phyloP scores from a whole-genome alignment of 2,113 vertebrate genomes.

The Lamprotornis superbus region DNA sequence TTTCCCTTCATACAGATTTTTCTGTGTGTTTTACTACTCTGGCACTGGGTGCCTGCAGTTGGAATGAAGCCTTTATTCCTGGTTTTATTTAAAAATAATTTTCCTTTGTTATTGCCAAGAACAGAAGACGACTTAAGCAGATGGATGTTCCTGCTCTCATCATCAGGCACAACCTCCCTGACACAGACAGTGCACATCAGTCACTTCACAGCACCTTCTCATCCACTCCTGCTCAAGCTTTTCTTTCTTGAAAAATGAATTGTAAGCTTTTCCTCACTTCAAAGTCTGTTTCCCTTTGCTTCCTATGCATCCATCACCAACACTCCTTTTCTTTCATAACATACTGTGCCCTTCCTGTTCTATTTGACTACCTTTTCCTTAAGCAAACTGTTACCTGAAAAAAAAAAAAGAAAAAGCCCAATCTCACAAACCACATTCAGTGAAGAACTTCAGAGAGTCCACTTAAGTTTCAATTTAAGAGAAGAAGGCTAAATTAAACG shows the following conservation, averaged over 20 bases:
- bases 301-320: neutral
- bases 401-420: neutral
- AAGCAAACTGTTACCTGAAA: neutral
- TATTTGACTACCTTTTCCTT: neutral
- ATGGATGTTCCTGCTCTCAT: constrained; percentile 23
- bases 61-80: constrained; percentile 16
- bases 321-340: neutral
- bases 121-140: constrained; percentile 52
- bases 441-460: neutral
- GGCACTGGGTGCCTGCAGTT: constrained; percentile 1
- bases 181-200: neutral
- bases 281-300: neutral
- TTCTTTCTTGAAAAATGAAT: neutral
- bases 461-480: neutral
- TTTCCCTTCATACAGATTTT: constrained; percentile 14
- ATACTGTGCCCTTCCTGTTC: neutral
- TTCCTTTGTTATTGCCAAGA: constrained; percentile 73
- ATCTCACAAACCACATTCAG: neutral
- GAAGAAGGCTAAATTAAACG: neutral
- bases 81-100: constrained; percentile 54
- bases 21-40: constrained; percentile 43
- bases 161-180: neutral
- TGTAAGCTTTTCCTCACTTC: neutral
- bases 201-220: neutral
- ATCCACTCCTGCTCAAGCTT: neutral